Evolutionary conservation across 2,113 vertebrate genomes (phyloP).

Genomic region (Chaenocephalus aceratus): DNA sequence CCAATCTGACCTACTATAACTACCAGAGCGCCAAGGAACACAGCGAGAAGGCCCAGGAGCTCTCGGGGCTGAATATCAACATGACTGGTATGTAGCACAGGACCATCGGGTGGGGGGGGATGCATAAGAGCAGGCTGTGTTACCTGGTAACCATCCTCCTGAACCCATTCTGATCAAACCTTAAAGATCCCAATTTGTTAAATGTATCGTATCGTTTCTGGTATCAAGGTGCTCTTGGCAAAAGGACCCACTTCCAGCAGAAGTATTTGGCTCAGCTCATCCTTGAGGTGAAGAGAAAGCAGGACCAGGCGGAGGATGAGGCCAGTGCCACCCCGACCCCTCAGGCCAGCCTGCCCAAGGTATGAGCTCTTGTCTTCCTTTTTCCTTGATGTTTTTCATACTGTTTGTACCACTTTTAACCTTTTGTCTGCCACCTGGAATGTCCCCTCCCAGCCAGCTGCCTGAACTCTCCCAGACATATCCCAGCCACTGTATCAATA

Average conservation of each 20-base stretch:
- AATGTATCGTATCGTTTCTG: slow-evolving; percentile 1
- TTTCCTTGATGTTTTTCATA: neutral
- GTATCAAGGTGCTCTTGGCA: slow-evolving; percentile 92
- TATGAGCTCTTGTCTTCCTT: slow-evolving; percentile 58
- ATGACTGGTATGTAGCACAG: slow-evolving; percentile 86
- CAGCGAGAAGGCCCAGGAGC: slow-evolving; percentile 85
- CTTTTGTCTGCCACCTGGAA: too few species aligned
- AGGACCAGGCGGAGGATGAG: slow-evolving; percentile 65
- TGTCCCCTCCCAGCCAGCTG: too few species aligned
- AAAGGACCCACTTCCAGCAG: slow-evolving; percentile 95
- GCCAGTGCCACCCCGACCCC: slow-evolving; percentile 87
- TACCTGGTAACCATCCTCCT: neutral
- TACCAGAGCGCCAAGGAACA: slow-evolving; percentile 90
- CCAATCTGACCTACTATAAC: slow-evolving; percentile 91
- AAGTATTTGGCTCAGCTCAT: slow-evolving; percentile 94
- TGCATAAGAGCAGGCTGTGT: neutral
- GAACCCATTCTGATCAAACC: neutral
- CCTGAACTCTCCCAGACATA: too few species aligned
- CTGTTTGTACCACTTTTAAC: too few species aligned
- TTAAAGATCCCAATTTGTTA: neutral
- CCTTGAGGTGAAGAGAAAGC: slow-evolving; percentile 88
- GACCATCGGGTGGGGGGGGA: neutral
- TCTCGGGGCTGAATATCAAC: slow-evolving; percentile 87
- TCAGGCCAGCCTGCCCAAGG: slow-evolving; percentile 87
- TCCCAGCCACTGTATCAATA: too few species aligned